Conservation (phyloP, 2,888 invertebrate species). For the Ornithoptera priamus region DNA sequence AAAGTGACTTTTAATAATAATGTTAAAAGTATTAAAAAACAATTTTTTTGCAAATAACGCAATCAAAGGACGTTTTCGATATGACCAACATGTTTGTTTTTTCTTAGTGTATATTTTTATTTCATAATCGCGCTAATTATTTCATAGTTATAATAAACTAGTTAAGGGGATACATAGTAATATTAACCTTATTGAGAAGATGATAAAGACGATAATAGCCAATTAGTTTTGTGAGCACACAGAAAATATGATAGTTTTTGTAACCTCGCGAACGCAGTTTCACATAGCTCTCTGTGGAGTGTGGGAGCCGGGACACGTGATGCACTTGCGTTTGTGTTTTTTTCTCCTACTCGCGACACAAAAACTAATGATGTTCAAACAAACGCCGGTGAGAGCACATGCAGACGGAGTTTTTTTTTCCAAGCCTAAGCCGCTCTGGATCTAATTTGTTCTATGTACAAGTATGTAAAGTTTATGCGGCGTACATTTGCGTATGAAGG, state of each 20-base stretch:
- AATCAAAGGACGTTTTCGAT: background rate
- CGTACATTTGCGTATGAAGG: background rate
- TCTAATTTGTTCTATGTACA: slow-evolving; percentile 13
- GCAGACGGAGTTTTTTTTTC: slow-evolving; percentile 7
- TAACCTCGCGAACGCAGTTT: slow-evolving; percentile 13
- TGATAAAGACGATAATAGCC: background rate
- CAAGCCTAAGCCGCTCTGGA: slow-evolving; percentile 1
- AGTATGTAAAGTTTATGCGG: background rate
- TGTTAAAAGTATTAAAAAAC: background rate
- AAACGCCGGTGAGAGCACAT: slow-evolving; percentile 18
- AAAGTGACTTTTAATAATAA: no score
- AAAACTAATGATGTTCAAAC: slow-evolving; percentile 28
- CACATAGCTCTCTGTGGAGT: slow-evolving; percentile 19
- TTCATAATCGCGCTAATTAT: background rate
- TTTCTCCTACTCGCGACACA: slow-evolving; percentile 11
- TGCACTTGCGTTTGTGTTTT: slow-evolving; percentile 15
- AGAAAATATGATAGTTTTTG: slow-evolving; percentile 14
- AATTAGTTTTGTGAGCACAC: slow-evolving; percentile 2
- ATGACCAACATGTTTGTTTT: background rate
- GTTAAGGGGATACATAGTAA: background rate
- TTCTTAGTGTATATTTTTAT: background rate
- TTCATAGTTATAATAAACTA: slow-evolving; percentile 1
- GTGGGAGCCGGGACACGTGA: slow-evolving; percentile 18
- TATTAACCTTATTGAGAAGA: background rate
- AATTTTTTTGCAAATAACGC: background rate